These are phyloP conservation scores for Anoplius nigerrimus DNA, from an alignment of 2,888 invertebrate genomes.

Conservation along the genomic window DNA sequence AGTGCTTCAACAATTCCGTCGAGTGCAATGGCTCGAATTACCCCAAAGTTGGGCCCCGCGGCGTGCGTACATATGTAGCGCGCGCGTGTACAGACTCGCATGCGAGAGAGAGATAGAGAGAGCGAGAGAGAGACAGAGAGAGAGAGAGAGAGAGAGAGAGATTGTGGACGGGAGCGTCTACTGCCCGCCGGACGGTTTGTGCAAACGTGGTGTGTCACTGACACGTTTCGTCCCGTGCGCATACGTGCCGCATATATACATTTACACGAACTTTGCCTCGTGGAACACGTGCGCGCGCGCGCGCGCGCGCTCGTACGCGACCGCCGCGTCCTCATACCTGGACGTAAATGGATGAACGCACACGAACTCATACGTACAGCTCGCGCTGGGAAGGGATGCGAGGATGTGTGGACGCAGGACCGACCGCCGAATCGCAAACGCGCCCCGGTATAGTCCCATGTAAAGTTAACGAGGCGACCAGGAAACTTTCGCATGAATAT, in stretches of 20 bases:
- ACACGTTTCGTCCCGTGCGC: background rate
- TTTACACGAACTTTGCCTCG: no score
- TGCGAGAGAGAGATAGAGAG: no score
- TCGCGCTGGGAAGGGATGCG: background rate
- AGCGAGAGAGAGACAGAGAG: no score
- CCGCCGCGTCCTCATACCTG: background rate
- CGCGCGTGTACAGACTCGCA: conserved; percentile 22
- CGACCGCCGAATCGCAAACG: conserved; percentile 53
- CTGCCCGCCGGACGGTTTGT: conserved; percentile 9
- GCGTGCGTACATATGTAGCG: conserved; percentile 2
- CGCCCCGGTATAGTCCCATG: conserved; percentile 54
- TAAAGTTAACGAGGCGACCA: conserved; percentile 70
- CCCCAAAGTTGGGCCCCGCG: conserved; percentile 36
- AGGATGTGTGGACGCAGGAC: conserved; percentile 4
- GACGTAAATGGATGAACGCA: background rate
- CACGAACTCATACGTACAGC: background rate
- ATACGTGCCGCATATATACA: no score
- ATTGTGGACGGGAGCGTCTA: conserved; percentile 14
- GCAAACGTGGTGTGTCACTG: background rate
- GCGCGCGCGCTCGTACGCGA: conserved; percentile 13
- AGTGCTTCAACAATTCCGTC: conserved; percentile 40
- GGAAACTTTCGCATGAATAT: conserved; percentile 72
- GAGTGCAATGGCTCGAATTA: conserved; percentile 48
- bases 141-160: no score
- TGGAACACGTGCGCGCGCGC: background rate